A percentile compares a stretch with the other conserved stretches of the same genome.
phyloP scores from a whole-genome alignment of 2,888 invertebrate species.

The Cerastis rubricosa region DNA sequence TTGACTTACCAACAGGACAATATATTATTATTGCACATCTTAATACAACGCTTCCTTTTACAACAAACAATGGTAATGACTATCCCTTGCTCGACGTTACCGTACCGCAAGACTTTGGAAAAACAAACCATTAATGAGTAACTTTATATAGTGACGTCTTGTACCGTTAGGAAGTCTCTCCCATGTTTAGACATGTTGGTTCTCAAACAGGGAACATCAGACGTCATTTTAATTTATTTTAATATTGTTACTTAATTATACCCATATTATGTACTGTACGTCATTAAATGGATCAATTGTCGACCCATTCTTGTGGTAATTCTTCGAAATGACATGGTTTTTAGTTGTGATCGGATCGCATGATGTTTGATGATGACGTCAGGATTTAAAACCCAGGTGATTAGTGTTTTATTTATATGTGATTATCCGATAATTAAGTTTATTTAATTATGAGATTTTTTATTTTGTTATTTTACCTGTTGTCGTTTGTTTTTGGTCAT shows the following conservation, averaged over 20 bases:
- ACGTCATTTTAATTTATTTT: conserved; percentile 30
- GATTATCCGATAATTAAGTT: neutral
- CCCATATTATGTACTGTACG: neutral
- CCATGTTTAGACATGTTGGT: conserved; percentile 41
- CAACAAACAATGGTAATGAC: neutral
- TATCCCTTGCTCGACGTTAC: neutral
- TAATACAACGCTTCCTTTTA: neutral
- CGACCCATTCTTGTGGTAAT: conserved; percentile 36
- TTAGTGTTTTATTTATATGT: neutral
- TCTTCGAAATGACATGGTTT: neutral
- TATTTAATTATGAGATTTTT: neutral
- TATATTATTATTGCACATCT: no score
- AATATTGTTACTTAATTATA: conserved; percentile 1
- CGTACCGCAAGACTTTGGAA: conserved; percentile 18
- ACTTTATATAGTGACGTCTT: neutral
- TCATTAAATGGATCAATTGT: neutral
- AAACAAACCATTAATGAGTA: conserved; percentile 24
- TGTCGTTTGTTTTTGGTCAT: neutral
- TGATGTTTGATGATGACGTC: conserved; percentile 22
- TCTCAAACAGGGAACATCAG: neutral
- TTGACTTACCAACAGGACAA: no score
- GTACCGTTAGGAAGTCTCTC: neutral
- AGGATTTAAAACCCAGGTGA: neutral
- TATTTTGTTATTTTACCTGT: neutral
- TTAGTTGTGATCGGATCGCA: neutral